Evolutionary conservation across 2,113 vertebrate species (phyloP).

Genomic region (Ophthalmolycus amberensis): DNA sequence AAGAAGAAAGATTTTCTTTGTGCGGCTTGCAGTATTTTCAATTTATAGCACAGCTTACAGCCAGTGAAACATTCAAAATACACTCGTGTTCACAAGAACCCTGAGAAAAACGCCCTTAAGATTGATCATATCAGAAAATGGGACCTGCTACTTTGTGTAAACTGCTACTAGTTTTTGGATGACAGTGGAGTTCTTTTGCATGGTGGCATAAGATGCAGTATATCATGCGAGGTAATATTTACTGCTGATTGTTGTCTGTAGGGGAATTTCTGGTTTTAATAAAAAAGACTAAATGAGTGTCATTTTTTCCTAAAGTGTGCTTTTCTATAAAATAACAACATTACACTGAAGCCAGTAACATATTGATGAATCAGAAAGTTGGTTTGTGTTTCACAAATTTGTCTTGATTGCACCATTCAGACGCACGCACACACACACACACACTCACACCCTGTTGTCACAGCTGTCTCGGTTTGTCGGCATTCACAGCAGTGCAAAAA

Average conservation of each 20-base stretch:
- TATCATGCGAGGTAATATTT: not conserved
- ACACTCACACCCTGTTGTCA: not conserved
- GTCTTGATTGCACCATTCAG: not conserved
- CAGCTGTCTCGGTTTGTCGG: not conserved
- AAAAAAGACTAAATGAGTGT: not conserved
- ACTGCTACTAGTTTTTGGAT: not conserved
- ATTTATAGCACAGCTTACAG: not conserved
- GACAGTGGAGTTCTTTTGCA: not conserved
- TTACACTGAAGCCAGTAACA: not conserved
- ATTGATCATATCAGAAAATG: not conserved
- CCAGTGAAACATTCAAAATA: not conserved
- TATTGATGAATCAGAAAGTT: not conserved
- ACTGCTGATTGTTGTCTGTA: not conserved
- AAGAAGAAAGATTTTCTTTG: not conserved
- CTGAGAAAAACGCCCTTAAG: not conserved
- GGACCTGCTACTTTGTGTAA: not conserved
- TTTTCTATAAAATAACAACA: not conserved
- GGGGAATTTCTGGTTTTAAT: not conserved
- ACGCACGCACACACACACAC: not conserved
- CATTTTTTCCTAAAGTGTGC: not conserved
- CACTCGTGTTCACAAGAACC: not conserved
- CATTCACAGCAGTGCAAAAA: conserved; percentile 1
- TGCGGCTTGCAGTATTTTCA: not conserved
- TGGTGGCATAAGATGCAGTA: not conserved
- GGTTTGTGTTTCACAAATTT: not conserved